Base-by-base conservation (phyloP, 2,113 vertebrate species). In the Sturnus vulgaris region DNA sequence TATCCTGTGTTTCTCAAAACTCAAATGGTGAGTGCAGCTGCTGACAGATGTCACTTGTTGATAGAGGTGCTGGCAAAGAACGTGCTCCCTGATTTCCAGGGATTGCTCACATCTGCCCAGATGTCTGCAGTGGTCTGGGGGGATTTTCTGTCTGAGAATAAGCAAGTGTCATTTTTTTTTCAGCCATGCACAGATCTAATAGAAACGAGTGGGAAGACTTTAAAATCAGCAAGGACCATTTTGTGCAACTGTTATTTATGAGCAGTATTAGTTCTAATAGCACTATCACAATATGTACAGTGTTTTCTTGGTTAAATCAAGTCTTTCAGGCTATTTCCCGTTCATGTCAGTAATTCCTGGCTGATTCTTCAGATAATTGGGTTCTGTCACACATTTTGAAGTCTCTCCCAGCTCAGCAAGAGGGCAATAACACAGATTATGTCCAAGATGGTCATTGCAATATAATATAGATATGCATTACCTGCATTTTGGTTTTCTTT, bases 401-500 rank as follows among this genome's bases (percentile, higher is more conserved):
- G 40, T 55, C 65, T 14, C 56, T 73, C 49, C 75, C 37, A 77
- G 44, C 46, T 40, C 33, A 76, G 59, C 19, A n/a, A 10, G 60
- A 71, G 39, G 53, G 16, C 20, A 79, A 4, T 63, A 47, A 39
- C 20, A 24, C 0, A 0, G 24, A 25, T 9, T 35, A 30, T 42
- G 60, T 65, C 61, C 30, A 44, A 37, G 59, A 8, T 27, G 27
- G 31, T 68, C 14, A 49, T 12, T 46, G 12, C 14, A 22, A 8
- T 90, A 24, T n/a, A 10, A 33, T 42, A 13, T 10, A 70, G 78
- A 7, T 79, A 55, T 35, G 11, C 22, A 42, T 95, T 76, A 70
- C n/a, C 60, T 69, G 86, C 59, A 19, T 91, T 82, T 82, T 73
- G 40, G 35, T 76, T 92, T 90, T 56, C n/a, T 92, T 87, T 52